Conservation (phyloP, 2,888 invertebrate species). For the Pandemis corylana region DNA sequence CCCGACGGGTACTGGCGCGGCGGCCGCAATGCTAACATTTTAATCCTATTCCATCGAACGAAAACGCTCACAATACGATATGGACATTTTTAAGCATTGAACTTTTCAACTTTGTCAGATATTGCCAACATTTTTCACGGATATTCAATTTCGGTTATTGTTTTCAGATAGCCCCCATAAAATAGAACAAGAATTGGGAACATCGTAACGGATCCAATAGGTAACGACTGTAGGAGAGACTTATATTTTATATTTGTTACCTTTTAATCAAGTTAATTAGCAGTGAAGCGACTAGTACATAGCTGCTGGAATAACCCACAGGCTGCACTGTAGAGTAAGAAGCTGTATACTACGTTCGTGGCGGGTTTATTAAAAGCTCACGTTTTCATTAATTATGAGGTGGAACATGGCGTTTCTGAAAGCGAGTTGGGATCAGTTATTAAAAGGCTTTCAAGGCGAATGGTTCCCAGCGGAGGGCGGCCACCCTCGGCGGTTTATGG, state of each 20-base stretch:
- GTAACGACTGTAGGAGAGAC: background rate
- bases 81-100: constrained; percentile 7
- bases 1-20: constrained; percentile 33
- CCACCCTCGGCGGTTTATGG: constrained; percentile 32
- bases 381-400: constrained; percentile 46
- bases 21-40: constrained; percentile 27
- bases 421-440: constrained; percentile 49
- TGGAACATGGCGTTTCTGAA: constrained; percentile 45
- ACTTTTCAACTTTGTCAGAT: constrained; percentile 12
- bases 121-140: constrained; percentile 8
- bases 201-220: background rate
- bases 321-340: background rate
- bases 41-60: constrained; percentile 36
- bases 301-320: background rate
- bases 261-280: background rate
- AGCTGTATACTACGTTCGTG: constrained; percentile 1
- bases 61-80: constrained; percentile 21
- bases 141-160: background rate
- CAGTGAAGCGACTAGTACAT: background rate
- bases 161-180: background rate
- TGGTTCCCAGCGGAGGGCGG: constrained; percentile 46
- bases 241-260: background rate
- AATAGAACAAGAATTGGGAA: background rate
- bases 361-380: constrained; percentile 45
- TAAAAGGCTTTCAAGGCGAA: constrained; percentile 52